Evolutionary conservation across 2,888 invertebrate species (phyloP).

Genomic region (Dusona sp.): DNA sequence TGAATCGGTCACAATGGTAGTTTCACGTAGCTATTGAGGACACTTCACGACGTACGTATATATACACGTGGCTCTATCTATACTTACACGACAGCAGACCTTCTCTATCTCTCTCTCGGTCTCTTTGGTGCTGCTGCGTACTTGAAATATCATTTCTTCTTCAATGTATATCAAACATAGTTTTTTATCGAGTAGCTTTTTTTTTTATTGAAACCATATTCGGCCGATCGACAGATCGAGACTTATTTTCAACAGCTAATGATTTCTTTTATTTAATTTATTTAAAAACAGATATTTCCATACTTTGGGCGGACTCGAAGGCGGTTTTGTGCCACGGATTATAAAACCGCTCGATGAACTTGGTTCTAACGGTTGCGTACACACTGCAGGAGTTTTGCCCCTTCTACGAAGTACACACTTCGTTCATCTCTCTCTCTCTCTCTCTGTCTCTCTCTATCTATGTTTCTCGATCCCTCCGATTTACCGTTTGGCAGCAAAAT

Average conservation of each 20-base stretch:
- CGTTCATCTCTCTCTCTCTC: background rate
- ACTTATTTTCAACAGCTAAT: background rate
- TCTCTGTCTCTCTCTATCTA: background rate
- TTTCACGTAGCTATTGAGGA: slow-evolving; percentile 83
- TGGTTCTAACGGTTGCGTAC: background rate
- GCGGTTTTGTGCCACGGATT: background rate
- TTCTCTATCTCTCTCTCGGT: slow-evolving; percentile 44
- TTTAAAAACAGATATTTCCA: background rate
- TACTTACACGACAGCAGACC: background rate
- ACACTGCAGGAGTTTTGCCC: background rate
- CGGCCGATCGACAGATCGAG: background rate
- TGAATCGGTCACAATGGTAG: slow-evolving; percentile 84
- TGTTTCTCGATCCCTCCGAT: background rate
- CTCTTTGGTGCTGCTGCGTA: slow-evolving; percentile 46
- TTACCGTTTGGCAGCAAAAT: slow-evolving; percentile 31
- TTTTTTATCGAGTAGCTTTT: background rate
- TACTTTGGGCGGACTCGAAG: background rate
- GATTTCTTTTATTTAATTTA: background rate
- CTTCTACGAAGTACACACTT: background rate
- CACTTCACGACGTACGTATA: slow-evolving; percentile 63
- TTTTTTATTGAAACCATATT: background rate
- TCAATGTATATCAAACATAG: background rate
- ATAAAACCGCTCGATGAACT: slow-evolving; percentile 3
- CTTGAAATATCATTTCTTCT: background rate
- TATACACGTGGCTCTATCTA: background rate